Conservation (phyloP, 2,888 invertebrate genomes). For the Himalopsyche kuldschensis region DNA sequence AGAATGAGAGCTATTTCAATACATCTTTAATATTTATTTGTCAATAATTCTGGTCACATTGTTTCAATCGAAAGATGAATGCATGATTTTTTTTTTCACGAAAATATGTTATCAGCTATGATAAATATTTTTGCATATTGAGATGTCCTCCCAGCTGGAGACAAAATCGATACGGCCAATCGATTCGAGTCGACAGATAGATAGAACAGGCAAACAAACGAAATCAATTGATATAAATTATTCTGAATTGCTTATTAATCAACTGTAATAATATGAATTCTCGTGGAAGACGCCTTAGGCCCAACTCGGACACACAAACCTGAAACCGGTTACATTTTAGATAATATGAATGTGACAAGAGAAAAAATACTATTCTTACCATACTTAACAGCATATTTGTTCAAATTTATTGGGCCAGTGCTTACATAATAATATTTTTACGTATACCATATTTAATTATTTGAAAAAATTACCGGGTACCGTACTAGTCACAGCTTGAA, state of each 20-base stretch:
- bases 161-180: not conserved
- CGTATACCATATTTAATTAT: no score
- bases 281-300: not conserved
- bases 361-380: not conserved
- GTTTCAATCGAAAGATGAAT: no score
- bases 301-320: not conserved
- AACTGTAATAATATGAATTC: not conserved
- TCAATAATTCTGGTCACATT: no score
- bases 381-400: no score
- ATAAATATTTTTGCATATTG: not conserved
- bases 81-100: no score
- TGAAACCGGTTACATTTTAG: not conserved
- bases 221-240: not conserved
- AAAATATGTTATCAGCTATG: no score
- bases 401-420: not conserved
- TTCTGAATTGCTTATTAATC: not conserved
- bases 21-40: no score
- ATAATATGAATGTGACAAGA: not conserved
- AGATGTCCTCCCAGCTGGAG: not conserved
- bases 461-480: no score
- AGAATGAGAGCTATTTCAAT: no score
- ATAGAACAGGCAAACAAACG: not conserved
- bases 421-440: no score
- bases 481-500: no score
- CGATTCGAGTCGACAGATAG: not conserved